These are phyloP conservation scores for Austrolebias charrua DNA, from an alignment of 2,797 vertebrate genomes.

Conservation along the genomic window DNA sequence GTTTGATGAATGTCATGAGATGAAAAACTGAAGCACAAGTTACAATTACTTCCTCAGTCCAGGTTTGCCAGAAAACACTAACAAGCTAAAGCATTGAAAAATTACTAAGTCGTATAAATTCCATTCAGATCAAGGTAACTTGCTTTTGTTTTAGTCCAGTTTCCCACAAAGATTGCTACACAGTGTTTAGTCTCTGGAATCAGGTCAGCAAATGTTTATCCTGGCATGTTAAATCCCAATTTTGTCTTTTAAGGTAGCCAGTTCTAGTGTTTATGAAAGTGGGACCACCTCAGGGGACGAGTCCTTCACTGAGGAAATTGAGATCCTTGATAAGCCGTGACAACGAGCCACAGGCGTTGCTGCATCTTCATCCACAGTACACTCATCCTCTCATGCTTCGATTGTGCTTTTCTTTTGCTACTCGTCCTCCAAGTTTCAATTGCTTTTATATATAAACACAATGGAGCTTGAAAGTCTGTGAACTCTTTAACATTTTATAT, in stretches of 20 bases:
- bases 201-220: slow-evolving; percentile 38
- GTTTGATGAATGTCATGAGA: slow-evolving; percentile 62
- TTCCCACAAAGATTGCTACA: slow-evolving; percentile 11
- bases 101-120: slow-evolving; percentile 6
- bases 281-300: slow-evolving; percentile 42
- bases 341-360: slow-evolving; percentile 70
- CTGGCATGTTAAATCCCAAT: slow-evolving; percentile 29
- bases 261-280: slow-evolving; percentile 51
- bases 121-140: slow-evolving; percentile 4
- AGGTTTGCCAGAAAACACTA: slow-evolving; percentile 32
- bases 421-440: slow-evolving; percentile 23
- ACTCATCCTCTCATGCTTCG: slow-evolving; percentile 21
- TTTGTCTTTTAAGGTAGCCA: slow-evolving; percentile 46
- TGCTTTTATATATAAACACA: slow-evolving; percentile 39
- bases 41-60: slow-evolving; percentile 33
- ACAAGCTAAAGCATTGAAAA: slow-evolving; percentile 17
- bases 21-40: slow-evolving; percentile 50
- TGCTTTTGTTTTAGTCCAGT: slow-evolving; percentile 5
- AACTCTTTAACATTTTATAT: no score
- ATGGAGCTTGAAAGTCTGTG: no score
- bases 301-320: slow-evolving; percentile 41
- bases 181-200: slow-evolving; percentile 22
- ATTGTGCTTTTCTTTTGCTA: slow-evolving; percentile 34
- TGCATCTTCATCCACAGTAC: slow-evolving; percentile 34
- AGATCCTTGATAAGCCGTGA: slow-evolving; percentile 72